Evolutionary conservation across 2,888 invertebrate genomes (phyloP), one percentile per base, ranked within the genome.

Genomic region (Mythimna vitellina): DNA sequence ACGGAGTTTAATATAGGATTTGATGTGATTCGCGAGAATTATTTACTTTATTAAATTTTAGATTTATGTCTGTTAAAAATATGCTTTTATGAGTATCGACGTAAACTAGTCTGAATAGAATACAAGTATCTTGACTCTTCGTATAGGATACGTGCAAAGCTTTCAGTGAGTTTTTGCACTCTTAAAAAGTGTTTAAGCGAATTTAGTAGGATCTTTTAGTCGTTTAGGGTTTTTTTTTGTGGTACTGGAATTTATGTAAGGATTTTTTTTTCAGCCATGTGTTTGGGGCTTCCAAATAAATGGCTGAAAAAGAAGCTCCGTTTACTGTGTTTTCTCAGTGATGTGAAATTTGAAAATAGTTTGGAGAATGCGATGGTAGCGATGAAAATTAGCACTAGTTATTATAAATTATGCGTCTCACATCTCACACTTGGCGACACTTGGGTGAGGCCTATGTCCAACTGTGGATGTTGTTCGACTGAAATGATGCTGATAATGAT

Each of bases 21-120:
- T 17, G 3, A 25, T 0, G 3, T 42, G 0, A 8, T n/a, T 46
- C 3, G 1, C 3, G 5, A 46, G 17, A 12, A 0, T 10, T 9
- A 25, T 35, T 25, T 9, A 5, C 20, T 10, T 35, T 49, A 25
- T 38, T 8, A 0, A 56, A 17, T 17, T 54, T 54, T 2, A 32
- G 1, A 0, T 3, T 0, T 0, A 17, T 8, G 0, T 14, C 22
- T 42, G 51, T 42, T 53, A 8, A 7, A 42, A 32, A 3, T 1
- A 10, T 20, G 3, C n/a, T 49, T 12, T 3, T 67, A 14, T 25
- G 10, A 53, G 42, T 42, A 17, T 42, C 17, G 17, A 25, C 17
- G 22, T 56, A 5, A 61, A 25, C 17, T 25, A 20, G 3, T 10
- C 17, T 0, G 0, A 57, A 53, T 76, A 3, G 4, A 72, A 35